Evolutionary conservation across 2,888 invertebrate species (phyloP), one percentile per base, ranked within the genome.

Genomic region (Drosophila lacicola): DNA sequence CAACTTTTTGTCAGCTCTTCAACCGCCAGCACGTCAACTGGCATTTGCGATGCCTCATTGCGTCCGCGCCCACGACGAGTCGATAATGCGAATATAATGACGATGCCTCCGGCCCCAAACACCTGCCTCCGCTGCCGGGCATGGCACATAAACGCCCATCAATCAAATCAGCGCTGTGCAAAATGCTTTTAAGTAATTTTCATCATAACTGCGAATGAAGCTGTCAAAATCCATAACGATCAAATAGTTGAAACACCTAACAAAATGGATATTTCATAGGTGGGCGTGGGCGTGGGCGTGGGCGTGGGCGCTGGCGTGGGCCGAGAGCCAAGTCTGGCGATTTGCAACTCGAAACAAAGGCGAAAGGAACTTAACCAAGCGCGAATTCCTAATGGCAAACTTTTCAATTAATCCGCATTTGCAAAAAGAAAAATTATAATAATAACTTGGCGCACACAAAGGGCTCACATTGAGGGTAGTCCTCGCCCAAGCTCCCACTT

Each of bases 351-450:
- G 45, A 70, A 80, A 70, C 69, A 74, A 78, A 72, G 61, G 62
- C 46, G 45, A 36, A 29, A 41, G 39, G 64, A 71, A 78, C 55
- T 76, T 80, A 83, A 87, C 88, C 83, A 83, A 87, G 88, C 83
- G 85, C 77, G 61, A 86, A 79, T 80, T 77, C 75, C 83, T 85
- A 80, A 88, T 88, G 80, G 81, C 78, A 86, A 88, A 85, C 79
- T 85, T 85, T 83, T 88, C 86, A 88, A 85, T 88, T 88, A 88
- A 85, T 88, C 83, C 88, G 82, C 82, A 84, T 82, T 80, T 76
- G 82, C 64, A 73, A 67, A 44, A 76, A 70, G 71, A 70, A 53
- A 84, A 84, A 84, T 84, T 84, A 88, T 84, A 72, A 84, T 87
- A 85, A 88, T 84, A 84, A 82, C 78, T 81, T 81, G 70, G 65